phyloP scores from a whole-genome alignment of 2,888 invertebrate genomes.

The Elmis aenea region DNA sequence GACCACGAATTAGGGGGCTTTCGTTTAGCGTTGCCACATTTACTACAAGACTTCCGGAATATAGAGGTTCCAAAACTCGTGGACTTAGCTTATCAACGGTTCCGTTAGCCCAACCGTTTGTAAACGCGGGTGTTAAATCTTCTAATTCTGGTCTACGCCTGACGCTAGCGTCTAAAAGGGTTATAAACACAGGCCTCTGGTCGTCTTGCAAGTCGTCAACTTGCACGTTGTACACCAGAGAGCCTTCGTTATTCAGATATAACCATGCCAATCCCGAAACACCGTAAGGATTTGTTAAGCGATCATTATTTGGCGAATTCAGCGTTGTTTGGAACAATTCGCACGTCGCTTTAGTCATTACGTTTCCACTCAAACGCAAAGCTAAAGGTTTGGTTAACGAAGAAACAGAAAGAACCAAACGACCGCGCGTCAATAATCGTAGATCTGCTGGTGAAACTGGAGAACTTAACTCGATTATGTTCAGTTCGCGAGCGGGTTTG shows the following conservation, averaged over 20 bases:
- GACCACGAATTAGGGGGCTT: slow-evolving; percentile 60
- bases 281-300: slow-evolving; percentile 38
- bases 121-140: slow-evolving; percentile 57
- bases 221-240: slow-evolving; percentile 71
- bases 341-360: slow-evolving; percentile 71
- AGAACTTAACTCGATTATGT: slow-evolving; percentile 72
- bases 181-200: slow-evolving; percentile 55
- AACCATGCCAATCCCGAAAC: slow-evolving; percentile 70
- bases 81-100: slow-evolving; percentile 73
- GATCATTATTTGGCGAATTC: slow-evolving; percentile 46
- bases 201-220: slow-evolving; percentile 58
- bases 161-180: slow-evolving; percentile 63
- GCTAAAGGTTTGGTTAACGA: slow-evolving; percentile 62
- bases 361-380: slow-evolving; percentile 62
- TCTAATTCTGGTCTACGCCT: slow-evolving; percentile 64
- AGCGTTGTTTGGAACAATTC: slow-evolving; percentile 74
- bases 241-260: slow-evolving; percentile 72
- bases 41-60: slow-evolving; percentile 74
- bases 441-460: slow-evolving; percentile 73
- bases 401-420: slow-evolving; percentile 64
- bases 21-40: slow-evolving; percentile 63
- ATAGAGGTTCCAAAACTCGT: slow-evolving; percentile 75
- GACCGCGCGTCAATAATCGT: slow-evolving; percentile 70
- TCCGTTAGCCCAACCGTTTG: slow-evolving; percentile 60
- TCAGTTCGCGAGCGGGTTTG: slow-evolving; percentile 72